A percentile compares a stretch with the other conserved stretches of the same genome.
Conservation (phyloP, 2,113 vertebrate genomes). For the Steatornis caripensis region DNA sequence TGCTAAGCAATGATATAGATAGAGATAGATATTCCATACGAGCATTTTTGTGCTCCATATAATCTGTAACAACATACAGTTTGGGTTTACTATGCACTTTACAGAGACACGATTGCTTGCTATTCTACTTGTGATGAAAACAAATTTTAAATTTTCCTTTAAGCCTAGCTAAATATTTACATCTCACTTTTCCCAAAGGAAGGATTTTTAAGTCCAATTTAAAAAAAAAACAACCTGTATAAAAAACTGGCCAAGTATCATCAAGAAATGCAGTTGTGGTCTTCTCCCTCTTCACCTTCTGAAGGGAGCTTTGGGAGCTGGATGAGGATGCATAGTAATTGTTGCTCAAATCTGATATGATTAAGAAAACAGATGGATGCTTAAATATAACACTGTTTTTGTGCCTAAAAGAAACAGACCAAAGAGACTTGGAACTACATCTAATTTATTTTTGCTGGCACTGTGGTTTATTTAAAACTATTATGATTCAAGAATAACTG, state of each 20-base stretch:
- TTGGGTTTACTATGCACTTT: neutral
- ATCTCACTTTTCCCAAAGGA: neutral
- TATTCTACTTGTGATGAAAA: neutral
- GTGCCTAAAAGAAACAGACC: slow-evolving; percentile 32
- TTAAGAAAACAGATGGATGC: slow-evolving; percentile 52
- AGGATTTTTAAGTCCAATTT: neutral
- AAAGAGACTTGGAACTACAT: slow-evolving; percentile 29
- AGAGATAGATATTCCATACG: accelerated
- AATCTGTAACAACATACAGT: neutral
- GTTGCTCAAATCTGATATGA: slow-evolving; percentile 27
- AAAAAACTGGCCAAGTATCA: neutral
- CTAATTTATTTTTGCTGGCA: slow-evolving; percentile 51
- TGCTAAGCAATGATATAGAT: accelerated
- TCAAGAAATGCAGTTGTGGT: neutral
- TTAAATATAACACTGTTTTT: slow-evolving; percentile 34
- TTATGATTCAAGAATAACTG: slow-evolving; percentile 53
- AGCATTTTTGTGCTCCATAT: neutral
- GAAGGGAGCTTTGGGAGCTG: neutral
- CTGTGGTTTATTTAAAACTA: slow-evolving; percentile 37
- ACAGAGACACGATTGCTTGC: neutral
- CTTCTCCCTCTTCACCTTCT: neutral
- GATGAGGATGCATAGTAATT: neutral
- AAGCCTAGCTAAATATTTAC: neutral
- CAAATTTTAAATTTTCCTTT: neutral
- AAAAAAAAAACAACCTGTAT: neutral